phyloP scores from a whole-genome alignment of 2,888 invertebrate genomes.

The Mamestra brassicae region DNA sequence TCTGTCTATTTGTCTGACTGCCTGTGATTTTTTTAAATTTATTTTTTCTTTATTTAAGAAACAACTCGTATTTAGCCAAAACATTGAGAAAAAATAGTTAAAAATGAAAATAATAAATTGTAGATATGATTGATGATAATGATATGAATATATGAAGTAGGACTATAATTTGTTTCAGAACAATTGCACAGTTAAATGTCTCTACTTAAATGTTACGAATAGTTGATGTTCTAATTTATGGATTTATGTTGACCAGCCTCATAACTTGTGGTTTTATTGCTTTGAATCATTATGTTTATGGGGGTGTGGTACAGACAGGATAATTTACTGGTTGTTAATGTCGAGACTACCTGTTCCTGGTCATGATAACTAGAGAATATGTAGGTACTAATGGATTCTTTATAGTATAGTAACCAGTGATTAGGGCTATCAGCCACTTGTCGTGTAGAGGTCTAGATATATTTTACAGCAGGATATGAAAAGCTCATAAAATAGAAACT shows the following conservation, averaged over 20 bases:
- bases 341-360: background rate
- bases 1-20: too few species aligned
- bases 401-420: background rate
- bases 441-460: background rate
- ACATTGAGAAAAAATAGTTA: too few species aligned
- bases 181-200: background rate
- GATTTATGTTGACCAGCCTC: conserved; percentile 31
- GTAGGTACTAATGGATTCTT: background rate
- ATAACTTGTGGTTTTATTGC: conserved; percentile 45
- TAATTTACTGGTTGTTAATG: conserved; percentile 25
- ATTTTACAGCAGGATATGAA: background rate
- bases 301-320: background rate
- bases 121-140: too few species aligned
- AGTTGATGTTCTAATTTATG: conserved; percentile 22
- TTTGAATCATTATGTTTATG: conserved; percentile 31
- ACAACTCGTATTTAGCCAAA: too few species aligned
- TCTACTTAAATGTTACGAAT: background rate
- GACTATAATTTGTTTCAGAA: too few species aligned
- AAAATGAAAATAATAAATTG: too few species aligned
- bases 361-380: background rate
- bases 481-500: background rate
- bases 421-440: background rate
- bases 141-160: too few species aligned
- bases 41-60: too few species aligned
- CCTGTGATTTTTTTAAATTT: too few species aligned